Conservation (phyloP, 2,113 vertebrate species). For the Cyprinodon variegatus region DNA sequence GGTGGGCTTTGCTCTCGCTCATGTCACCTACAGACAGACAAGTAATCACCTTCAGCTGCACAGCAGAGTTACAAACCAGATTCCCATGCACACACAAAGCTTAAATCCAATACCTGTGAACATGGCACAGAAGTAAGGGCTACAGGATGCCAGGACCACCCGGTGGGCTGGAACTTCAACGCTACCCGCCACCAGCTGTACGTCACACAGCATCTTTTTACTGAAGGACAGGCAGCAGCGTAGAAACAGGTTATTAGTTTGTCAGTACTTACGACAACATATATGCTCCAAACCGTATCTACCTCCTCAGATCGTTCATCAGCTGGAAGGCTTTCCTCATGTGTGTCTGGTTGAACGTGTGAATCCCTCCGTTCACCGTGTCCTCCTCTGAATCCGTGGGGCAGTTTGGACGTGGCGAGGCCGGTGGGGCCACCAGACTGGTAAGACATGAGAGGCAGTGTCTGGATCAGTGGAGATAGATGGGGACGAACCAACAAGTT, state of each 20-base stretch:
- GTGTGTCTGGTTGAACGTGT: slow-evolving; percentile 89
- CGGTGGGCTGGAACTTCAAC: slow-evolving; percentile 92
- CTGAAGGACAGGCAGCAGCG: slow-evolving; percentile 68
- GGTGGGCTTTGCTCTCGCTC: slow-evolving; percentile 95
- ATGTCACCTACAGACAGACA: slow-evolving; percentile 86
- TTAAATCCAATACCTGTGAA: slow-evolving; percentile 88
- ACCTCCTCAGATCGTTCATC: slow-evolving; percentile 96
- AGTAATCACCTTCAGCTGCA: no score
- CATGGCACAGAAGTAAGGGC: slow-evolving; percentile 98
- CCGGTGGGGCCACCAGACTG: slow-evolving; percentile 61
- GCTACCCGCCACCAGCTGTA: slow-evolving; percentile 90
- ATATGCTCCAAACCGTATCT: no score
- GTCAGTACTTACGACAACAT: no score
- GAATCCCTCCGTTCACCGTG: slow-evolving; percentile 81
- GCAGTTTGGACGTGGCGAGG: slow-evolving; percentile 48
- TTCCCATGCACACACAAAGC: background rate
- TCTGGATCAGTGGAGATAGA: slow-evolving; percentile 33
- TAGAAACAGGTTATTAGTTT: background rate
- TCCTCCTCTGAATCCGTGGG: slow-evolving; percentile 83
- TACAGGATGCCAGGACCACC: slow-evolving; percentile 92
- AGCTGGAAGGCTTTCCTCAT: slow-evolving; percentile 95
- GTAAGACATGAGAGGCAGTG: slow-evolving; percentile 53
- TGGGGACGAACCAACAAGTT: slow-evolving; percentile 7
- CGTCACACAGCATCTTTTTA: slow-evolving; percentile 93
- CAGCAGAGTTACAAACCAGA: background rate